Percentiles rank a stretch among this genome's conserved stretches.
Evolutionary conservation across 2,888 invertebrate genomes (phyloP).

Genomic region (Miltochrista miniata): DNA sequence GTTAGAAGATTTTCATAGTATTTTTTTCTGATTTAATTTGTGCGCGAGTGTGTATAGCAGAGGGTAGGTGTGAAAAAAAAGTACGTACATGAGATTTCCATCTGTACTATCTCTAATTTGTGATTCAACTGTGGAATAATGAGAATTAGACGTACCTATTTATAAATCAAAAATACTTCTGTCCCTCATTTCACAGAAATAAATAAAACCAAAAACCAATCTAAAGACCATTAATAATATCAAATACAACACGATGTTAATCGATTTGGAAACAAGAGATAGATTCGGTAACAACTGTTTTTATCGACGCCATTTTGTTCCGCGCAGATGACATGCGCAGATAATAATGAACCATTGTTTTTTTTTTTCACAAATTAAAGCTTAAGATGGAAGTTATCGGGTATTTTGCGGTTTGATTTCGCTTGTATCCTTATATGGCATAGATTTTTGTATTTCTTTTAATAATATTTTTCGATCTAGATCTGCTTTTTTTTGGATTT

Average conservation of each 20-base stretch:
- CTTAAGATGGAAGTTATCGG: conserved; percentile 2
- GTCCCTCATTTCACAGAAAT: too few species aligned
- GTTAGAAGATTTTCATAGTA: too few species aligned
- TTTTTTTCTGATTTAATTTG: too few species aligned
- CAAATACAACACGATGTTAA: conserved; percentile 9
- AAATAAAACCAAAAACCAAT: too few species aligned
- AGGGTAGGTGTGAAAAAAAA: too few species aligned
- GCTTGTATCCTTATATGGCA: too few species aligned
- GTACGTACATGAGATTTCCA: too few species aligned
- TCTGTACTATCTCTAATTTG: too few species aligned
- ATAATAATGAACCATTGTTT: conserved; percentile 12
- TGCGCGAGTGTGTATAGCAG: too few species aligned
- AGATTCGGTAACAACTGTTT: conserved; percentile 4
- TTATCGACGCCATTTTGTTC: conserved; percentile 28
- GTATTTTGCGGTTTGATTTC: conserved; percentile 16
- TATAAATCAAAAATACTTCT: too few species aligned
- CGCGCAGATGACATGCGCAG: conserved; percentile 28
- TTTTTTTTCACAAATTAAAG: conserved; percentile 15
- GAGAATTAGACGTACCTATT: too few species aligned
- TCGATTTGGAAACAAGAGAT: conserved; percentile 14
- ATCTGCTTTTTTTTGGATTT: neutral
- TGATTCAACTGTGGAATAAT: too few species aligned
- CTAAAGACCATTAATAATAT: conserved; percentile 3
- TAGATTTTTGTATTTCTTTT: neutral
- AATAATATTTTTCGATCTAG: neutral